A percentile compares a stretch with the other conserved stretches of the same genome.
Conservation (phyloP, 2,888 invertebrate species). For the Xylocampa areola region DNA sequence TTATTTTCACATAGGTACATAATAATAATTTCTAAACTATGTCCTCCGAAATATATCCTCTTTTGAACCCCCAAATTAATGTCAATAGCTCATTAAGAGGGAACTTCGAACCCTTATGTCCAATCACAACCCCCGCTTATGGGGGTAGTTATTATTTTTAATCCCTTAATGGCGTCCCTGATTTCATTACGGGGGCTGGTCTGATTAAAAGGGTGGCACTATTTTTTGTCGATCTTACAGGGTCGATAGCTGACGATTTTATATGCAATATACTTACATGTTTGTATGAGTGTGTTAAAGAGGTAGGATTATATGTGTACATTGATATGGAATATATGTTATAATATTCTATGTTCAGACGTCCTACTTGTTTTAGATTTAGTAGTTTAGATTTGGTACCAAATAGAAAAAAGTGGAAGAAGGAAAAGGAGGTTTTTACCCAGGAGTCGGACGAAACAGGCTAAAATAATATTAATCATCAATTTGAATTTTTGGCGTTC, state of each 20-base stretch:
- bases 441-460: too few species aligned
- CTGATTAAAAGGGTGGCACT: slow-evolving; percentile 86
- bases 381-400: too few species aligned
- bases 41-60: slow-evolving; percentile 17
- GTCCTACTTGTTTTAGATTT: too few species aligned
- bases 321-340: too few species aligned
- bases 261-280: slow-evolving; percentile 24
- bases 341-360: too few species aligned
- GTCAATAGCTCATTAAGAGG: slow-evolving; percentile 81
- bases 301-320: not conserved
- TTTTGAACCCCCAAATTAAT: slow-evolving; percentile 50
- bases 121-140: slow-evolving; percentile 71
- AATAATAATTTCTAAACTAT: slow-evolving; percentile 13
- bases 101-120: slow-evolving; percentile 69
- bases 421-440: too few species aligned
- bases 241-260: slow-evolving; percentile 56
- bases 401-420: too few species aligned
- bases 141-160: slow-evolving; percentile 88
- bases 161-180: slow-evolving; percentile 89
- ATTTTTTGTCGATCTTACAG: slow-evolving; percentile 63
- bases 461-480: too few species aligned
- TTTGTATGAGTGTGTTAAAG: slow-evolving; percentile 1
- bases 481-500: too few species aligned
- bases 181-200: slow-evolving; percentile 86
- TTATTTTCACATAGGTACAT: not conserved